Conservation (phyloP, 2,113 vertebrate species). For the Campylomormyrus tamandua region DNA sequence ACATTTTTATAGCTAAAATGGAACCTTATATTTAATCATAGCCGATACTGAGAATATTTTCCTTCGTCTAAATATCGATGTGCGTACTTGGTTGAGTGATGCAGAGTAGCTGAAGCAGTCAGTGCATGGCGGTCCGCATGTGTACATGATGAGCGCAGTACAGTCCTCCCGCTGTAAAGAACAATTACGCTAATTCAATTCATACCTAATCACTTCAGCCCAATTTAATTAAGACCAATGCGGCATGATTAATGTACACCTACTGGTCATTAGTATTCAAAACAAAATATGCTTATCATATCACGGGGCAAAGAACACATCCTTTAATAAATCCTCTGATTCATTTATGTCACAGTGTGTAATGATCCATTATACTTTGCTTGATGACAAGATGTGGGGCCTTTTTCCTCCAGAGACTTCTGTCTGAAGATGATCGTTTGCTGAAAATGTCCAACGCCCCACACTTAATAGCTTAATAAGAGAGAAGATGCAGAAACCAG, state of each 20-base stretch:
- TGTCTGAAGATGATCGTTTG: conserved; percentile 36
- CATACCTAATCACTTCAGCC: conserved; percentile 61
- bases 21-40: neutral
- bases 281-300: conserved; percentile 64
- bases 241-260: conserved; percentile 66
- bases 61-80: neutral
- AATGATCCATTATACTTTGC: conserved; percentile 46
- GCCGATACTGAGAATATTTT: neutral
- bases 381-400: conserved; percentile 49
- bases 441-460: neutral
- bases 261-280: conserved; percentile 66
- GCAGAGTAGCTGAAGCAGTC: conserved; percentile 25
- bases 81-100: neutral
- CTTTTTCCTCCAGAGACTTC: conserved; percentile 34
- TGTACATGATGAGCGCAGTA: conserved; percentile 48
- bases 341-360: conserved; percentile 60
- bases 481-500: neutral
- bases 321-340: conserved; percentile 64
- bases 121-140: conserved; percentile 50
- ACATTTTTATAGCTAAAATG: neutral
- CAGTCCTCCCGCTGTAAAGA: conserved; percentile 56
- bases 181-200: conserved; percentile 70
- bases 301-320: conserved; percentile 52
- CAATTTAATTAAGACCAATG: conserved; percentile 70
- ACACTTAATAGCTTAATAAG: neutral